These are phyloP conservation scores for Scopus umbretta DNA, from an alignment of 2,113 vertebrate genomes.

Conservation along the genomic window DNA sequence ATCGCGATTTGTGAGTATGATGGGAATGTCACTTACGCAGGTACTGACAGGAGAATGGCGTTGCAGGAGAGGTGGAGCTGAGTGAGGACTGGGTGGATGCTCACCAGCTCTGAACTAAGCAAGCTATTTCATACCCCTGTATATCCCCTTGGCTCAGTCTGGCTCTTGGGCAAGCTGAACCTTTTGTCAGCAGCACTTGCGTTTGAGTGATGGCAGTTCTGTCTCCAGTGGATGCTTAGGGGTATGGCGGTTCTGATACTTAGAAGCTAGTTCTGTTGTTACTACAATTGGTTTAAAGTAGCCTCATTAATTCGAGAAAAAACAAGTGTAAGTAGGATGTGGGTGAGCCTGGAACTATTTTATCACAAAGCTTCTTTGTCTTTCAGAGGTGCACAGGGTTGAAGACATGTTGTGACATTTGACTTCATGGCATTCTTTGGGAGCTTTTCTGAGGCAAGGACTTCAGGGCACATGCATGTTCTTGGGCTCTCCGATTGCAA, in stretches of 20 bases:
- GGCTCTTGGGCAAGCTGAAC: neutral
- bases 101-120: neutral
- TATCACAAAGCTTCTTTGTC: neutral
- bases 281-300: neutral
- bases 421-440: neutral
- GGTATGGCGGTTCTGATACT: neutral
- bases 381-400: neutral
- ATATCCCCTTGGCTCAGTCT: neutral
- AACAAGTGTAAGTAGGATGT: neutral
- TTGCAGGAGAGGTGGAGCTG: neutral
- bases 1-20: neutral
- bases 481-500: neutral
- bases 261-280: neutral
- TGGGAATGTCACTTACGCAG: neutral
- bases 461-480: neutral
- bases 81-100: neutral
- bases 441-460: neutral
- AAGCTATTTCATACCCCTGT: rapidly evolving
- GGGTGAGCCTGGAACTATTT: neutral
- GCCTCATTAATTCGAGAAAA: neutral
- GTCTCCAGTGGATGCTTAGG: neutral
- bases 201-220: neutral
- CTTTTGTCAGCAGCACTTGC: neutral
- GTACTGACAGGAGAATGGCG: neutral
- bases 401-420: neutral